These are phyloP conservation scores for Macropodus opercularis DNA, from an alignment of 2,797 vertebrate genomes.

Conservation along the genomic window DNA sequence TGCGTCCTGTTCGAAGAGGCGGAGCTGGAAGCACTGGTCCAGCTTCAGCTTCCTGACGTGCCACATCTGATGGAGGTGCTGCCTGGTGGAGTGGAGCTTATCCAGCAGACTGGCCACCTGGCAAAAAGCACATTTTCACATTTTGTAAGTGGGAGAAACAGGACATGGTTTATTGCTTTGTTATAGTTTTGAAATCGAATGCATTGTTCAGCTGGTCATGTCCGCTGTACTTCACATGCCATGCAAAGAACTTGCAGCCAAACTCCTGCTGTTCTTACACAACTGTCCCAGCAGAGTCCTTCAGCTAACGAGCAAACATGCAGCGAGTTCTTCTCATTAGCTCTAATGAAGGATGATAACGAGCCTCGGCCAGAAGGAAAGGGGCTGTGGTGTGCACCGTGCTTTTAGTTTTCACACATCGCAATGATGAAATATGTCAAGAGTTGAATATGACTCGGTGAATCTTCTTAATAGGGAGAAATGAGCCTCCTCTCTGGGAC, in stretches of 20 bases:
- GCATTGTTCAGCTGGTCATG: neutral
- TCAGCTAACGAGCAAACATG: constrained; percentile 33
- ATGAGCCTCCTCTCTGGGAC: neutral
- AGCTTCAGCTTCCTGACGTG: constrained; percentile 95
- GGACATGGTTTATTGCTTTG: too few species aligned
- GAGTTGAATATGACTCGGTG: neutral
- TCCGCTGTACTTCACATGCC: neutral
- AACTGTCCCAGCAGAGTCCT: constrained; percentile 23
- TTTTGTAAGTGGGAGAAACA: too few species aligned
- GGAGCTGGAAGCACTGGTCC: constrained; percentile 98
- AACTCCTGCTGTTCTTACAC: constrained; percentile 5
- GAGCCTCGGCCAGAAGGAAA: too few species aligned
- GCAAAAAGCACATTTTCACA: neutral
- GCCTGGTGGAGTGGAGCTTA: constrained; percentile 95
- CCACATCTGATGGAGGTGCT: constrained; percentile 98
- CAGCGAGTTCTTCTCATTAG: constrained; percentile 35
- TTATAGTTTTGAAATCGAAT: neutral
- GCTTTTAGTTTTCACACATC: neutral
- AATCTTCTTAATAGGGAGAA: neutral
- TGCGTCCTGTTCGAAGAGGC: constrained; percentile 97
- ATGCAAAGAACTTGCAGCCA: constrained; percentile 8
- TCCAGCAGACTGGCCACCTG: constrained; percentile 95
- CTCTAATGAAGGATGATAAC: constrained; percentile 33
- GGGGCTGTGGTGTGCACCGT: neutral
- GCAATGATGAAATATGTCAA: neutral